Evolutionary conservation across 2,113 vertebrate genomes (phyloP).

Genomic region (Nymphicus hollandicus): DNA sequence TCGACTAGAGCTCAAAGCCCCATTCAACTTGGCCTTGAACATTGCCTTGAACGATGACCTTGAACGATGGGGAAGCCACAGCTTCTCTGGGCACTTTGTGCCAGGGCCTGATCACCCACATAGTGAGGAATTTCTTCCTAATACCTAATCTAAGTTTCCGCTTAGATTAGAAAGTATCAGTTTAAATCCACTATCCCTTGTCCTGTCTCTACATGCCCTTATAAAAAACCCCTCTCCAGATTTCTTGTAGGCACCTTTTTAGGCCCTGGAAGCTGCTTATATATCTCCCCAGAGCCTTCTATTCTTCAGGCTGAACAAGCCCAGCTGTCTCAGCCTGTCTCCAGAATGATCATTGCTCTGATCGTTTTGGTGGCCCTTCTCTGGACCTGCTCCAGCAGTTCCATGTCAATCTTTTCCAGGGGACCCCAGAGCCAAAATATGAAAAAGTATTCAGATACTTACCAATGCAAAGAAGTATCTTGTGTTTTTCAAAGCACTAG

Average conservation of each 20-base stretch:
- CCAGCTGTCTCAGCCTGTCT: not conserved
- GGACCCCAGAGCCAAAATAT: not conserved
- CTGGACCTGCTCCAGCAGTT: accelerated
- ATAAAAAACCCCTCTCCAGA: not conserved
- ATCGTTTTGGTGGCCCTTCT: not conserved
- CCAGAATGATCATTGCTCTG: accelerated
- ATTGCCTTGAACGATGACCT: not conserved
- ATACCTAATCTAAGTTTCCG: not conserved
- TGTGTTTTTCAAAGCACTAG: not conserved
- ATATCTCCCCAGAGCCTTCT: accelerated
- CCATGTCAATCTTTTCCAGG: not conserved
- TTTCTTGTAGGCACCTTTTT: not conserved
- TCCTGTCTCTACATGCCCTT: not conserved
- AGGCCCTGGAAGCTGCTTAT: not conserved
- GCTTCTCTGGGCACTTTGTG: not conserved
- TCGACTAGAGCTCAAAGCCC: not conserved
- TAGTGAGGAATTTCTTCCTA: not conserved
- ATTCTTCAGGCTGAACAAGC: not conserved
- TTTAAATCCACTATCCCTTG: not conserved
- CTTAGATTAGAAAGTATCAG: not conserved
- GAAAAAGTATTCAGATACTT: not conserved
- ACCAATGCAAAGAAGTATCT: not conserved
- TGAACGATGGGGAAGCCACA: not conserved
- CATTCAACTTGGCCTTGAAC: not conserved
- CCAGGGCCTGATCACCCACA: not conserved